Base-by-base conservation (phyloP, 1,140 invertebrate genomes). In the Araneus ventricosus region DNA sequence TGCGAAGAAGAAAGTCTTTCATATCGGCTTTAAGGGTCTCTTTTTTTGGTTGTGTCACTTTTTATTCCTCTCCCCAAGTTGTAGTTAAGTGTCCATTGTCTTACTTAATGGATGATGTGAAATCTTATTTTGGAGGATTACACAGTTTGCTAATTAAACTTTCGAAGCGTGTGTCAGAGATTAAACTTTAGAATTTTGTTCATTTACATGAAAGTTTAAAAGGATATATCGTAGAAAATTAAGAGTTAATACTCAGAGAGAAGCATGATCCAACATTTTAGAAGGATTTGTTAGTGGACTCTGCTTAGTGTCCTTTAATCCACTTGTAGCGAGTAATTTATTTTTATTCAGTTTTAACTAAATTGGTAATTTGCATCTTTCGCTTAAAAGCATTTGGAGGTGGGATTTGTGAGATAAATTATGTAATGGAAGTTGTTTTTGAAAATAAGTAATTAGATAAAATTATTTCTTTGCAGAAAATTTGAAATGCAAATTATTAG, bases 41-140 rank as follows among this genome's bases (percentile, higher is more conserved):
- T 20, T 52, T 27, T 52, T 14, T 22, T 17, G 45, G 45, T 52
- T 84, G 41, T 84, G 41, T 84, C 41, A 84, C 24, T 37, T 84
- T 52, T 52, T 52, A 22, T 84, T 34, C 22, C 39, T 34, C 39
- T 37, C 45, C 45, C 82, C 41, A n/a, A 52, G 24, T 34, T 37
- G 34, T 75, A 75, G 70, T 75, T 75, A 75, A 84, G 82, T 84
- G 82, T 30, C 82, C 82, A 84, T 84, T 84, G 82, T 84, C 82
- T 84, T 34, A 34, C 17, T 84, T 84, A 84, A 84, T 57, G 82
- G 41, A 84, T 84, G 41, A 84, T 84, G 30, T 27, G 82, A 45
- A 45, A 45, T 57, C 41, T 84, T 57, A 27, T 27, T 27, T 84
- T 45, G 24, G 45, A 57, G 34, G 27, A 57, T 52, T 41, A 8